phyloP scores from a whole-genome alignment of 2,113 vertebrate species.

The Saccopteryx leptura region DNA sequence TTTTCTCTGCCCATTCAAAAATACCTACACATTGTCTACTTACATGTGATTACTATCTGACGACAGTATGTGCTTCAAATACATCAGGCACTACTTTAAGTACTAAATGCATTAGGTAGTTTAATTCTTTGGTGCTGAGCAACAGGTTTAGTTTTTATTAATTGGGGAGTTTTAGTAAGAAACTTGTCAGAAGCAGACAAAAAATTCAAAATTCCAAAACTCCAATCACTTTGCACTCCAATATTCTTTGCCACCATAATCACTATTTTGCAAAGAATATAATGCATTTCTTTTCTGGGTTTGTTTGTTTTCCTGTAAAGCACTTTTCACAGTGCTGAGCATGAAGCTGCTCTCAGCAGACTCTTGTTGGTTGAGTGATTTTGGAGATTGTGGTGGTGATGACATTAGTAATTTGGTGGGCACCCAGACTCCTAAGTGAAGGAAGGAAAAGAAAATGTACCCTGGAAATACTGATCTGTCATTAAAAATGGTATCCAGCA shows the following conservation, averaged over 20 bases:
- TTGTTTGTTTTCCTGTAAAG: background rate
- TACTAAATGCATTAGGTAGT: background rate
- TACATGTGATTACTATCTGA: background rate
- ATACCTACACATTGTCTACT: background rate
- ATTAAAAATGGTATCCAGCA: conserved; percentile 31
- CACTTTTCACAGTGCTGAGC: background rate
- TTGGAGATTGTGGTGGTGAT: background rate
- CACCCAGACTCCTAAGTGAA: background rate
- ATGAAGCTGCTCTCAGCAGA: background rate
- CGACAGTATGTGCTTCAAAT: background rate
- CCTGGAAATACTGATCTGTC: conserved; percentile 4
- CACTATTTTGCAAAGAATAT: background rate
- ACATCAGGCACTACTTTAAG: background rate
- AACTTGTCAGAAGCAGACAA: background rate
- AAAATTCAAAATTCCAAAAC: background rate
- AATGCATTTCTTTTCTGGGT: background rate
- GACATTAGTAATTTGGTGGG: background rate
- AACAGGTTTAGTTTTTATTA: background rate
- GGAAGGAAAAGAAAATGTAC: conserved; percentile 16
- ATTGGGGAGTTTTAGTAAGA: background rate
- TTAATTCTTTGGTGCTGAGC: background rate
- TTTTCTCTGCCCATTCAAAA: background rate
- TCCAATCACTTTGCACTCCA: background rate
- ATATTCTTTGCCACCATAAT: background rate
- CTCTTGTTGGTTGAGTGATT: background rate